Base-by-base conservation (phyloP, 23 tunicate genomes). In the Trididemnum nubilum region DNA sequence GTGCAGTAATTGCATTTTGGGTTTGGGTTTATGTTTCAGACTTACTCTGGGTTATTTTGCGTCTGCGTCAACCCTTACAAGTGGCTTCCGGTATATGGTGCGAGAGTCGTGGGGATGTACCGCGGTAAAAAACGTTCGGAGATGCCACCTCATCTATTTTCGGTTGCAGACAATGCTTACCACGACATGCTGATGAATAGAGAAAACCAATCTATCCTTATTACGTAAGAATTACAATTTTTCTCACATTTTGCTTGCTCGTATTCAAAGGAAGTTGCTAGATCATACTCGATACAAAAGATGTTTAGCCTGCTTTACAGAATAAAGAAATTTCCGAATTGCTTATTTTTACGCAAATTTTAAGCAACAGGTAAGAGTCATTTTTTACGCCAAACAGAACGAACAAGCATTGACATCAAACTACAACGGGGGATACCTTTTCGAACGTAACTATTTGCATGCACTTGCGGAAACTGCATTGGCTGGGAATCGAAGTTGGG, bases 151-250 rank as follows among this genome's bases (percentile, higher is more conserved):
- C 95, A 94, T 82, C 87, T 89, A 18, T 89, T 88, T 78, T 89
- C 95, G 19, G 87, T 94, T 54, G 95, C 99, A 37, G 99, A 94
- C 77, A 94, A 89, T 74, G 99, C 99, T 1, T 94, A 94, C 78
- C 95, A 94, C 81, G 91, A 89, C 82, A 94, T 94, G 99, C 70
- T 94, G 73, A 78, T 78, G 80, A 87, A 94, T 27, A 85, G 99
- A 7, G 99, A 94, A 63, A 94, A 94, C 65, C 99, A 94, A 51
- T 94, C 98, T 39, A 94, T 94, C 52, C 54, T 94, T 35, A 94
- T 94, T 64, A 94, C 99, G 97, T 92, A 50, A 92, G 97, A 65
- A 7, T n/a, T n/a, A n/a, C n/a, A n/a, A n/a, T n/a, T n/a, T n/a
- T n/a, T 12, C 19, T 12, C 57, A 50, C 57, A 50, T 19, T 19